A percentile compares a stretch with the other conserved stretches of the same genome.
phyloP scores from a whole-genome alignment of 1,140 invertebrate species.

The Orius laevigatus region DNA sequence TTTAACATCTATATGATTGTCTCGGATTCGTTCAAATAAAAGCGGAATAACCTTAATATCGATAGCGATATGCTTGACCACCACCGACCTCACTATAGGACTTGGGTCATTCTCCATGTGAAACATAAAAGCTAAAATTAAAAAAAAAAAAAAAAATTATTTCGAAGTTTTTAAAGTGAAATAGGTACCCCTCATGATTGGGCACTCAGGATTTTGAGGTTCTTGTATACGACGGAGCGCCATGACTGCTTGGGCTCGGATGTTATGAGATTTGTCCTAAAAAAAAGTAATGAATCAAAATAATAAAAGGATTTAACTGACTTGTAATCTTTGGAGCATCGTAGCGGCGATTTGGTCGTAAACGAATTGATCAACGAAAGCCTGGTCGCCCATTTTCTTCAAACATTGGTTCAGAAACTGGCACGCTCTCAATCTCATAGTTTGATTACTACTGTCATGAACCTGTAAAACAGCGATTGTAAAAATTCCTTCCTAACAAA shows the following conservation, averaged over 20 bases:
- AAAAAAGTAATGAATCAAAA: background rate
- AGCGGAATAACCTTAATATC: constrained; percentile 43
- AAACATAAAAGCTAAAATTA: constrained; percentile 46
- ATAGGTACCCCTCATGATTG: constrained; percentile 44
- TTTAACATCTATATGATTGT: constrained; percentile 57
- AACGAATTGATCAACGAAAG: constrained; percentile 55
- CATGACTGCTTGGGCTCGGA: constrained; percentile 58
- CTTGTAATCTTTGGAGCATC: constrained; percentile 48
- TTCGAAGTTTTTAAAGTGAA: background rate
- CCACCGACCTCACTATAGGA: constrained; percentile 47
- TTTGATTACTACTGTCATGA: constrained; percentile 40
- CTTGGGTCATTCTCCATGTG: constrained; percentile 60
- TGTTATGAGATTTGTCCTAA: constrained; percentile 50
- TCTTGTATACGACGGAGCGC: constrained; percentile 68
- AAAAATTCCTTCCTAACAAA: no score
- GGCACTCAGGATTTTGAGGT: constrained; percentile 54
- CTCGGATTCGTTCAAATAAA: constrained; percentile 50
- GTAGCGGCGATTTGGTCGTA: constrained; percentile 51
- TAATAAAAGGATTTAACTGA: constrained; percentile 18
- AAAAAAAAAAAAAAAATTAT: background rate
- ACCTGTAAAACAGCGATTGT: constrained; percentile 27
- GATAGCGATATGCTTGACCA: constrained; percentile 47
- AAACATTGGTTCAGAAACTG: constrained; percentile 57
- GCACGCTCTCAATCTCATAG: constrained; percentile 53
- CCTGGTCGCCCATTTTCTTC: constrained; percentile 53